Evolutionary conservation across 1,140 invertebrate genomes (phyloP).

Genomic region (Leptoteleia sp.): DNA sequence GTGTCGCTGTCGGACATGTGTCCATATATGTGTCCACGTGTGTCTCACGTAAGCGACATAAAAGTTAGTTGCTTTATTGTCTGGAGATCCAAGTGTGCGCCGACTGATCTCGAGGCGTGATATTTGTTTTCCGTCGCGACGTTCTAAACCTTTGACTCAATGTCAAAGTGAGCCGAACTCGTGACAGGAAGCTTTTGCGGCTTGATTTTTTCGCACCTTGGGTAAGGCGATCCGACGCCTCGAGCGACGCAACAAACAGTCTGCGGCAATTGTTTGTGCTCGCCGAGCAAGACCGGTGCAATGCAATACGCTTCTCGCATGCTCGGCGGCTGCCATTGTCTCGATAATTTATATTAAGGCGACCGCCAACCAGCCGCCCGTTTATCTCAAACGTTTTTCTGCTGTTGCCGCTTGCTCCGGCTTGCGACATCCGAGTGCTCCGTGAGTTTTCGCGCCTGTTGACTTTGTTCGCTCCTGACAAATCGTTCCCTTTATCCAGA

Average conservation of each 20-base stretch:
- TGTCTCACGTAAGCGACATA: no score
- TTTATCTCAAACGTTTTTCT: constrained; percentile 67
- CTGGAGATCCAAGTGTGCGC: no score
- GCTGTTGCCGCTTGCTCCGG: constrained; percentile 64
- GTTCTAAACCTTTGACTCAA: constrained; percentile 24
- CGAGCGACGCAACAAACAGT: constrained; percentile 71
- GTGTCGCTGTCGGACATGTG: no score
- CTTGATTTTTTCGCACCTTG: constrained; percentile 52
- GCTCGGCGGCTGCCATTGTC: constrained; percentile 75
- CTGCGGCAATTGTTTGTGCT: constrained; percentile 73
- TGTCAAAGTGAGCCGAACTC: constrained; percentile 36
- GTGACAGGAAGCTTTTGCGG: constrained; percentile 35
- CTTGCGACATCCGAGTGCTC: constrained; percentile 4
- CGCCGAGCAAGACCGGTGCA: constrained; percentile 73
- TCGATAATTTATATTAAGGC: constrained; percentile 78
- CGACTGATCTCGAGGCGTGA: constrained; percentile 5
- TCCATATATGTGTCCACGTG: no score
- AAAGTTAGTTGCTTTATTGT: no score
- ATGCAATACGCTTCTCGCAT: constrained; percentile 74
- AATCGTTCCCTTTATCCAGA: no score
- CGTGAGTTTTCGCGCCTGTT: constrained; percentile 9
- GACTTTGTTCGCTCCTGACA: no score
- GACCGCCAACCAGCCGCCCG: constrained; percentile 45
- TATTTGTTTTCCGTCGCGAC: constrained; percentile 12
- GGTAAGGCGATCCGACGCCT: constrained; percentile 70